Base-by-base conservation (phyloP, 2,113 vertebrate genomes). In the Zonotrichia leucophrys region DNA sequence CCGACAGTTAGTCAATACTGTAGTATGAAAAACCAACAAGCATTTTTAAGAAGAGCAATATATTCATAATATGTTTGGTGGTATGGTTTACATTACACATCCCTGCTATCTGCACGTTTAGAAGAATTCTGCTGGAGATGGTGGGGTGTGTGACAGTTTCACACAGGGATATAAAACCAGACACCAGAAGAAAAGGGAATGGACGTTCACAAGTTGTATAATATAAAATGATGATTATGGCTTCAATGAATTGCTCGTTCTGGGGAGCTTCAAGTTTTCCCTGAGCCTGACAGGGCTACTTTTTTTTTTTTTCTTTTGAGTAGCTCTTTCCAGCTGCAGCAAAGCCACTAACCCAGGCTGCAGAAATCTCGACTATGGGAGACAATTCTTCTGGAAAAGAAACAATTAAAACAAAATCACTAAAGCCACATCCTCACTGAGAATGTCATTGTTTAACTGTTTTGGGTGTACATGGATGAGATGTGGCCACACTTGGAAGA, bases 1-100 rank as follows among this genome's bases (percentile, higher is more conserved):
- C 97, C 97, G 99, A 98, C 98, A 98, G 98, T 98, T 98, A 98
- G 99, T 99, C 99, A 99, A 99, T 99, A 99, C 98, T 97, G 96
- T 98, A 97, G 98, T 98, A 98, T 98, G 98, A 98, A 99, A 98
- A 99, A 98, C 98, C 98, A 99, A 98, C 98, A 98, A 98, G 98
- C 97, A 97, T 98, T 98, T 98, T 98, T 98, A 98, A 98, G 98
- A 97, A 97, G 98, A 98, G 97, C 98, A 97, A 99, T 99, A 98
- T 98, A 98, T 98, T 98, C 98, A 98, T 98, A 97, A 97, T 96
- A 88, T 95, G 76, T 97, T 97, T 93, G 92, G 96, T 73, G 96
- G 95, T 92, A 95, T 97, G 97, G 96, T 97, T 98, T 95, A 85
- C 92, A 96, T 97, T 98, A 97, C 79, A 52, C 90, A 83, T 96